Evolutionary conservation across 2,888 invertebrate genomes (phyloP).

Genomic region (Philaethria dido): DNA sequence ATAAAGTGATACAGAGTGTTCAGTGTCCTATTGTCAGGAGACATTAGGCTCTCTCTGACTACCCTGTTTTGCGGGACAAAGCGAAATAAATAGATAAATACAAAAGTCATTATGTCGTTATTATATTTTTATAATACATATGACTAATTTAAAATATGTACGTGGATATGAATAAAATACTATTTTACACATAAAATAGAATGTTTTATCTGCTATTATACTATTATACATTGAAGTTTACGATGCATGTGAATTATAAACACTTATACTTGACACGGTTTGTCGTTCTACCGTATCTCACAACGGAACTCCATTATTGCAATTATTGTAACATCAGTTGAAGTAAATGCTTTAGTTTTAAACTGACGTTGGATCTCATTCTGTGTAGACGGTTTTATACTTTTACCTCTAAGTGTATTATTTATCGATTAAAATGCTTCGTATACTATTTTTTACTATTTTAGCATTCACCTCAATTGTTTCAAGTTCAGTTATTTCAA

Average conservation of each 20-base stretch:
- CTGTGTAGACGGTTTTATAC: background rate
- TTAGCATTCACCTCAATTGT: background rate
- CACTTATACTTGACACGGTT: conserved; percentile 4
- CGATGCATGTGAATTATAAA: background rate
- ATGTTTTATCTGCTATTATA: background rate
- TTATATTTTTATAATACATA: too few species aligned
- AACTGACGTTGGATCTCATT: background rate
- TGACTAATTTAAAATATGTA: too few species aligned
- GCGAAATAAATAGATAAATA: too few species aligned
- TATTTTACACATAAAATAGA: background rate
- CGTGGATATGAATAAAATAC: too few species aligned
- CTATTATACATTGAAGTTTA: background rate
- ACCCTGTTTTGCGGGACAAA: too few species aligned
- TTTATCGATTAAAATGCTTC: background rate
- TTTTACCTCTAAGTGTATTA: background rate
- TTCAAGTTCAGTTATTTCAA: background rate
- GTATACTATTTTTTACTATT: background rate
- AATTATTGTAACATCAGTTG: background rate
- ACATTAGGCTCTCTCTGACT: too few species aligned
- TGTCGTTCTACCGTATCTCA: conserved; percentile 8
- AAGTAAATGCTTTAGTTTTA: conserved; percentile 2
- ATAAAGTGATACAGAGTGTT: too few species aligned
- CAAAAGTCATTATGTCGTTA: too few species aligned
- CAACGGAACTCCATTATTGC: conserved; percentile 10
- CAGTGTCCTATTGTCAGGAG: too few species aligned